Evolutionary conservation across 2,797 vertebrate species (phyloP).

Genomic region (Typhlichthys eigenmanni): DNA sequence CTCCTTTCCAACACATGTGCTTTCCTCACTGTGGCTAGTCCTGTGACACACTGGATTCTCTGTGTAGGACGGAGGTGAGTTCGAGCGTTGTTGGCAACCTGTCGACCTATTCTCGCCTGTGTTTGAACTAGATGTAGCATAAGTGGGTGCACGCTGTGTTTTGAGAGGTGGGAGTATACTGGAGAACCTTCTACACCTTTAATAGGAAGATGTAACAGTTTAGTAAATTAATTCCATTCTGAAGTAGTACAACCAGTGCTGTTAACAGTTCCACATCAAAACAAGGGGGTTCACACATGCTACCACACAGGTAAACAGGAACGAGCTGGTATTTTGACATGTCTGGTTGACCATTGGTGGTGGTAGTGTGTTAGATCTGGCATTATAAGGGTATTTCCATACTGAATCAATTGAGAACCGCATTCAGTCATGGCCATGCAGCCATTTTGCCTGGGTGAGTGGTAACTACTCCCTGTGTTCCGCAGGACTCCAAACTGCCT

Average conservation of each 20-base stretch:
- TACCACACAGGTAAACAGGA: no score
- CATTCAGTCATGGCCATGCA: not conserved
- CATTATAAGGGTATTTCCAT: no score
- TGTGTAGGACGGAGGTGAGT: constrained; percentile 75
- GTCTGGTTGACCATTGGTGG: no score
- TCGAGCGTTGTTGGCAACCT: not conserved
- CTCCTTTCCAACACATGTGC: constrained; percentile 38
- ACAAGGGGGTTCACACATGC: no score
- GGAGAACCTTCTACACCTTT: not conserved
- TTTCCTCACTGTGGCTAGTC: constrained; percentile 59
- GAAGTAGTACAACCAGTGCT: not conserved
- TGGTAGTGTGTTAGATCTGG: no score
- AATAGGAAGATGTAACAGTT: no score
- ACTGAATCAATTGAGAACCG: no score
- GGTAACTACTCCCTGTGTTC: not conserved
- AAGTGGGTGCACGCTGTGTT: not conserved
- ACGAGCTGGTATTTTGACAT: no score
- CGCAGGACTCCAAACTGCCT: constrained; percentile 94
- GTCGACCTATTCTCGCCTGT: not conserved
- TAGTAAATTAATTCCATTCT: not conserved
- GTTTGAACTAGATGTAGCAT: not conserved
- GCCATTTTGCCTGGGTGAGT: not conserved
- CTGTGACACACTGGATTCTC: constrained; percentile 68
- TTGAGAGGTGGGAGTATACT: not conserved
- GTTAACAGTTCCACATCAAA: no score